These are phyloP conservation scores for Tupaia chinensis DNA, from an alignment of 2,113 vertebrate species.

Conservation along the genomic window DNA sequence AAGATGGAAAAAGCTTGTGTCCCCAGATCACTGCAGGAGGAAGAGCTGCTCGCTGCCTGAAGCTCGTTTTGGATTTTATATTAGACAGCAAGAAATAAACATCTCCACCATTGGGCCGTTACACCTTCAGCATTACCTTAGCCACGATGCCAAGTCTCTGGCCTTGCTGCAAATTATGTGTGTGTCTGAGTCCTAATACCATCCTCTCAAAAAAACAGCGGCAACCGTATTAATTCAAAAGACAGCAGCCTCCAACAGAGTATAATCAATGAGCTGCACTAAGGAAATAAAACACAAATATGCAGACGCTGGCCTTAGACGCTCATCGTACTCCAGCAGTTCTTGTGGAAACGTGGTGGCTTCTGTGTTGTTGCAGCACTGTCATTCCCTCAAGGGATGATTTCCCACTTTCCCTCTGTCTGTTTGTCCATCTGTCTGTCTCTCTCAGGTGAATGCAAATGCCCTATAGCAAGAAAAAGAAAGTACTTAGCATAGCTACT, in stretches of 20 bases:
- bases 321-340: fast-evolving
- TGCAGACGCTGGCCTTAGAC: fast-evolving
- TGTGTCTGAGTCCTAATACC: too few relatives aligned
- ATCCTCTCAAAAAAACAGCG: neutral
- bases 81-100: neutral
- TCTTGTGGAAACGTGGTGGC: fast-evolving
- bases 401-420: too few relatives aligned
- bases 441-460: too few relatives aligned
- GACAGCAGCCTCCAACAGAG: neutral
- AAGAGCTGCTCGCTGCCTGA: neutral
- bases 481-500: neutral
- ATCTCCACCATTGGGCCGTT: fast-evolving
- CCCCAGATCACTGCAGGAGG: fast-evolving
- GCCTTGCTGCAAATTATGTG: fast-evolving
- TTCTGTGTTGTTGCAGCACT: too few relatives aligned
- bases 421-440: too few relatives aligned
- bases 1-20: neutral
- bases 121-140: neutral
- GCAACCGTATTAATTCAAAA: neutral
- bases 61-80: neutral
- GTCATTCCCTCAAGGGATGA: too few relatives aligned
- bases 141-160: fast-evolving
- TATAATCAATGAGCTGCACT: fast-evolving
- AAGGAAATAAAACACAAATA: fast-evolving
- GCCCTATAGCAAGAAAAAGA: neutral